phyloP scores from a whole-genome alignment of 2,888 invertebrate species.

The Callyntrura sp. region DNA sequence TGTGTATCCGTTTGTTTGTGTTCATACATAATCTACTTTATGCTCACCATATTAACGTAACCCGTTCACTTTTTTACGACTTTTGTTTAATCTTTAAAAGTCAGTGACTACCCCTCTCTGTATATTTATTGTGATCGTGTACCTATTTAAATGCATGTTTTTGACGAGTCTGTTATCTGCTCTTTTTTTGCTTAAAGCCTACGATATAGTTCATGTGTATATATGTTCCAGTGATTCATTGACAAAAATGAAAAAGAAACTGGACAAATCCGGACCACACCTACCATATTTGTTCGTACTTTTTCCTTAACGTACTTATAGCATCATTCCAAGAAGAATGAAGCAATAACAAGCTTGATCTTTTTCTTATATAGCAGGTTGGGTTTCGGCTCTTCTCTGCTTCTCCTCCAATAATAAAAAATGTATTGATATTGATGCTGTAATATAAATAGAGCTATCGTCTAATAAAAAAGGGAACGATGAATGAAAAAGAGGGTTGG shows the following conservation, averaged over 20 bases:
- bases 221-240: conserved; percentile 55
- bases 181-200: neutral
- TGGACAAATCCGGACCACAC: neutral
- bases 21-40: neutral
- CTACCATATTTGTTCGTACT: neutral
- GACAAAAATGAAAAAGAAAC: conserved; percentile 5
- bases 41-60: neutral
- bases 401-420: neutral
- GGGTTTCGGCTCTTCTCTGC: neutral
- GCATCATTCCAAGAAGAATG: neutral
- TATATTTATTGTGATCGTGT: neutral
- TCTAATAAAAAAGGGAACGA: conserved; percentile 23
- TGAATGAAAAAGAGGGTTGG: conserved; percentile 37
- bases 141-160: conserved; percentile 1
- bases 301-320: neutral
- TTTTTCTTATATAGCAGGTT: neutral
- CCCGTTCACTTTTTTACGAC: conserved; percentile 14
- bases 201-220: neutral
- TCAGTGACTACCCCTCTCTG: neutral
- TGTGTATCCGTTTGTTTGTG: neutral
- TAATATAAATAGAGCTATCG: conserved; percentile 29
- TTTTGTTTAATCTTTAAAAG: conserved; percentile 18
- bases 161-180: neutral
- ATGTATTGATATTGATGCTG: conserved; percentile 10
- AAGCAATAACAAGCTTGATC: neutral